Conservation (phyloP, 2,888 invertebrate species). For the Parnassius glacialis region DNA sequence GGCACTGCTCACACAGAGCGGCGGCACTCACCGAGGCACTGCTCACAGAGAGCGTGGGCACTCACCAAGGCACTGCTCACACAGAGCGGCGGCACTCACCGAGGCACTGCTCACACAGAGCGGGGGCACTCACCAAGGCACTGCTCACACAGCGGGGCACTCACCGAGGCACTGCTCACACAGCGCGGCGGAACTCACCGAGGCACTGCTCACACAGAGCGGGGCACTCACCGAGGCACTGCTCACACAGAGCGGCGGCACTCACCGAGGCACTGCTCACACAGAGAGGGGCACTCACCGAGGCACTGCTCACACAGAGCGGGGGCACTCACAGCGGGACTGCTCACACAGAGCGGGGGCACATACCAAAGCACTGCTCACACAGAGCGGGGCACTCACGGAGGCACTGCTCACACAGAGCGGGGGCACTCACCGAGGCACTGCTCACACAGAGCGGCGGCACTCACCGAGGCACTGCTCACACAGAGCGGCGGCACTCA, state of each 20-base stretch:
- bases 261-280: slow-evolving; percentile 7
- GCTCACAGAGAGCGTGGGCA: too few relatives aligned
- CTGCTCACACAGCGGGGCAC: too few relatives aligned
- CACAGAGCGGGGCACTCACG: slow-evolving; percentile 41
- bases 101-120: too few relatives aligned
- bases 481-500: slow-evolving; percentile 29
- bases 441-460: not conserved
- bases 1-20: too few relatives aligned
- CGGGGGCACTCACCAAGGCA: too few relatives aligned
- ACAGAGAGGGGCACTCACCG: slow-evolving; percentile 39
- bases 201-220: too few relatives aligned
- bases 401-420: slow-evolving; percentile 36
- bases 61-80: not conserved
- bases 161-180: too few relatives aligned
- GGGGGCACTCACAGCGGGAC: slow-evolving; percentile 42
- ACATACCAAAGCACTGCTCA: too few relatives aligned
- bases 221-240: too few relatives aligned
- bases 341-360: not conserved
- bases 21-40: too few relatives aligned
- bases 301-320: slow-evolving; percentile 35
- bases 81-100: not conserved
- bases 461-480: slow-evolving; percentile 52
- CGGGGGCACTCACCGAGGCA: slow-evolving; percentile 49
- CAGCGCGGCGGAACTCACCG: too few relatives aligned
- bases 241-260: not conserved